Base-by-base conservation (phyloP, 2,888 invertebrate genomes). In the Drosophila lacicola region DNA sequence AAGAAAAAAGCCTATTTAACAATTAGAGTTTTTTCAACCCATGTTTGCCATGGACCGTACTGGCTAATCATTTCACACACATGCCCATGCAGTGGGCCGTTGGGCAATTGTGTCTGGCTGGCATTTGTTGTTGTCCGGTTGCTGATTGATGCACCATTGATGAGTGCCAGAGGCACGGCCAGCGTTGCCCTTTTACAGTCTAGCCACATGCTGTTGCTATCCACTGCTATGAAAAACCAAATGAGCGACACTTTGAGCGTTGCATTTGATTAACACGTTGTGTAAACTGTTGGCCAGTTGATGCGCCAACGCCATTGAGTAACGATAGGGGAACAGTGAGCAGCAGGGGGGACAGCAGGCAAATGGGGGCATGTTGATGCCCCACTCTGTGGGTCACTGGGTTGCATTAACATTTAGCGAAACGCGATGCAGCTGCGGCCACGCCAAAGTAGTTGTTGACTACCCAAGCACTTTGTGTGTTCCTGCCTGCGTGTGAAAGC, bases 201-300 rank as follows among this genome's bases (percentile, higher is more conserved):
- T 34, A 39, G 41, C 62, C 55, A 53, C 66, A 66, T 54, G 57
- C 25, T 14, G 66, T 21, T 57, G 66, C 36, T 33, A 41, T 54
- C n/a, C 14, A 37, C 54, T 56, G 72, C 58, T 47, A 61, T 63
- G 54, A 47, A 71, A 70, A 74, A 71, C 74, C 80, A 80, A 86
- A 86, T 80, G 86, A 77, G 83, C 65, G 69, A 53, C 71, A 83
- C 81, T 82, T 80, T 80, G 62, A 73, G 78, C 78, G 67, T 45
- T 68, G 65, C 78, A 61, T 80, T 86, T 80, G 83, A 82, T 82
- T 80, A 82, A 80, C 83, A 74, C 78, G 66, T 66, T 73, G 78
- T 46, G 70, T 61, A 56, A 65, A 62, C 49, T 53, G 62, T 74
- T 56, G 44, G 34, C 42, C 45, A 50, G 54, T 44, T 62, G 47